A percentile compares a stretch with the other conserved stretches of the same genome.
Evolutionary conservation across 2,113 vertebrate genomes (phyloP).

Genomic region (Pomatostomus ruficeps): DNA sequence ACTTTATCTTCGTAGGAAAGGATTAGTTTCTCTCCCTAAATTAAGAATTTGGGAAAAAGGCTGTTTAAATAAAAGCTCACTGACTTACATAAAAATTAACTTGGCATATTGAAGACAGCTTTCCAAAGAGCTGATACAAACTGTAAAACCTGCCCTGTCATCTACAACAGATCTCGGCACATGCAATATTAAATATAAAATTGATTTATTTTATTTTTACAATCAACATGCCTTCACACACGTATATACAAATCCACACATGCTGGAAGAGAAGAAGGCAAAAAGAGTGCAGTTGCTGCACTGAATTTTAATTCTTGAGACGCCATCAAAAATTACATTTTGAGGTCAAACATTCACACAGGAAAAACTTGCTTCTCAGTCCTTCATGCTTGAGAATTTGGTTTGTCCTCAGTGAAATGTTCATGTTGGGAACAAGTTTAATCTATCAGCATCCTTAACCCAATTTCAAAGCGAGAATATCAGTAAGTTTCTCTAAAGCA

Average conservation of each 20-base stretch:
- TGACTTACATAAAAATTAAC: not conserved
- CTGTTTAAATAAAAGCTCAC: not conserved
- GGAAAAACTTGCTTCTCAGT: not conserved
- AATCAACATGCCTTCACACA: not conserved
- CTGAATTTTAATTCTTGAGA: not conserved
- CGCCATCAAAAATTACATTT: not conserved
- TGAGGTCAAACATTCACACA: not conserved
- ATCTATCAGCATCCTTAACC: not conserved
- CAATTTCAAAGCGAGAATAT: not conserved
- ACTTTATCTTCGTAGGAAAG: not conserved
- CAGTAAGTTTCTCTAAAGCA: not conserved
- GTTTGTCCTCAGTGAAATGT: not conserved
- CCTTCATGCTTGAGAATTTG: not conserved
- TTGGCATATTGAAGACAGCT: not conserved
- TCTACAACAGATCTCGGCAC: not conserved
- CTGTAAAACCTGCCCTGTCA: not conserved
- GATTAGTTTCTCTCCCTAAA: not conserved
- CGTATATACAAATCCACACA: not conserved
- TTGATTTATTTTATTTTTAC: not conserved
- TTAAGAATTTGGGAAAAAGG: not conserved
- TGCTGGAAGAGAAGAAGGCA: not conserved
- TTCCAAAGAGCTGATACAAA: not conserved
- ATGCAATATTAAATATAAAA: not conserved
- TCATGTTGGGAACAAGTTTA: not conserved
- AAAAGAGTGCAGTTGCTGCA: not conserved